Conservation (phyloP, 35 echinoderm and acorn worm genomes). For the Lytechinus variegatus region DNA sequence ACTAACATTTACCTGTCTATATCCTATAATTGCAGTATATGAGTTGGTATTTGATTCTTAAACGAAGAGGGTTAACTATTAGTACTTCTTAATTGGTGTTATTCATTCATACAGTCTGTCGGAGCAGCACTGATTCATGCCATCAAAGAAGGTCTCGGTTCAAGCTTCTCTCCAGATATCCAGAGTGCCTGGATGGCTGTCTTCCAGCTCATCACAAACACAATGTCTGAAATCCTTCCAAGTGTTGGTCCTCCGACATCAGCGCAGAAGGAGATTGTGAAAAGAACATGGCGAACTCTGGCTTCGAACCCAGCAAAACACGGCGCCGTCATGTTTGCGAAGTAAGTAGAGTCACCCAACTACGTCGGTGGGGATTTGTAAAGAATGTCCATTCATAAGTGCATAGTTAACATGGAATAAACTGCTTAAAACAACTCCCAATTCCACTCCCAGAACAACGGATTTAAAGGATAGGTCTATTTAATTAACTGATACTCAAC, state of each 20-base stretch:
- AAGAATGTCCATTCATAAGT: too few relatives aligned
- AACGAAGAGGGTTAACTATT: too few relatives aligned
- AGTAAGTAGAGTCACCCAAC: constrained; percentile 8
- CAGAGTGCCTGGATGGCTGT: constrained; percentile 27
- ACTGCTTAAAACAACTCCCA: too few relatives aligned
- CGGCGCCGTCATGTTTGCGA: constrained; percentile 58
- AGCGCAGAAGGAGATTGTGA: constrained; percentile 49
- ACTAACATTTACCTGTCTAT: too few relatives aligned
- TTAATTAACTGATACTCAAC: too few relatives aligned
- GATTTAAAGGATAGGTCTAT: too few relatives aligned
- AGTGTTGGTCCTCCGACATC: background rate
- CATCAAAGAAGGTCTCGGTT: constrained; percentile 33
- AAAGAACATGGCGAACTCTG: constrained; percentile 42
- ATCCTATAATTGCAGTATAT: too few relatives aligned
- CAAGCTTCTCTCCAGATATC: background rate
- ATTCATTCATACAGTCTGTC: background rate
- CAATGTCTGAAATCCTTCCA: constrained; percentile 31
- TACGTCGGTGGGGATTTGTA: too few relatives aligned
- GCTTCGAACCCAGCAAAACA: constrained; percentile 38
- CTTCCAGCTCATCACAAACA: background rate
- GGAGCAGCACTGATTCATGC: background rate
- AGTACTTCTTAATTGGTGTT: too few relatives aligned
- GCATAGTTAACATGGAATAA: too few relatives aligned
- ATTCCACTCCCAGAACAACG: too few relatives aligned
- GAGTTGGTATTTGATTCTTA: too few relatives aligned